Conservation (phyloP, 2,113 vertebrate genomes). For the Acrocephalus kingi region DNA sequence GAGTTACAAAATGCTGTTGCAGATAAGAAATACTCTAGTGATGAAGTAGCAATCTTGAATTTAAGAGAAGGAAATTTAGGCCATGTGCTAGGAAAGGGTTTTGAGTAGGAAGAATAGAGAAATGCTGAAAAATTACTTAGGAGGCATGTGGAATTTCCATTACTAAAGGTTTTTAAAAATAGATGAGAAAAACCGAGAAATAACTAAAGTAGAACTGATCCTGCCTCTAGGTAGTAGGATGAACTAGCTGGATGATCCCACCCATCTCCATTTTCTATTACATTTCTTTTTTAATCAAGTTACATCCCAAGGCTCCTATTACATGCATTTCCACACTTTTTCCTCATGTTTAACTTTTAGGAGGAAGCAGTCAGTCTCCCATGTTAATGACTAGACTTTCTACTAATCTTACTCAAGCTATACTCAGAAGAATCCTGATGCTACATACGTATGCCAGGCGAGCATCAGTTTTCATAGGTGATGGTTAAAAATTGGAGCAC, state of each 20-base stretch:
- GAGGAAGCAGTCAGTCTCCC: neutral
- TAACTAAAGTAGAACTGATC: neutral
- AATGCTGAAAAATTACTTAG: neutral
- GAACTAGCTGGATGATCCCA: neutral
- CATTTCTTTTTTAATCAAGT: neutral
- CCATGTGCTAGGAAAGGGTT: neutral
- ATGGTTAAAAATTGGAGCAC: neutral
- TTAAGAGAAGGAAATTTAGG: neutral
- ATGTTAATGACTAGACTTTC: neutral
- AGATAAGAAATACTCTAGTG: neutral
- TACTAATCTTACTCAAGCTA: neutral
- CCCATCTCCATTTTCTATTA: neutral
- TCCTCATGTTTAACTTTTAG: neutral
- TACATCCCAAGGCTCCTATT: neutral
- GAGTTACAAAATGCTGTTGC: neutral
- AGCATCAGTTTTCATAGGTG: neutral
- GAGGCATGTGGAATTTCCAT: neutral
- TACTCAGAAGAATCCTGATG: neutral
- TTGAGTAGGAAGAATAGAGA: neutral
- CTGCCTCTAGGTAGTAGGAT: neutral
- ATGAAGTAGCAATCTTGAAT: neutral
- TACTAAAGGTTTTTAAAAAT: conserved; percentile 29
- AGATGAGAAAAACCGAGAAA: neutral
- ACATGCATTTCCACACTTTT: neutral
- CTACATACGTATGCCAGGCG: neutral